A percentile compares a stretch with the other conserved stretches of the same genome.
Evolutionary conservation across 2,113 vertebrate genomes (phyloP).

Genomic region (Micromys minutus): DNA sequence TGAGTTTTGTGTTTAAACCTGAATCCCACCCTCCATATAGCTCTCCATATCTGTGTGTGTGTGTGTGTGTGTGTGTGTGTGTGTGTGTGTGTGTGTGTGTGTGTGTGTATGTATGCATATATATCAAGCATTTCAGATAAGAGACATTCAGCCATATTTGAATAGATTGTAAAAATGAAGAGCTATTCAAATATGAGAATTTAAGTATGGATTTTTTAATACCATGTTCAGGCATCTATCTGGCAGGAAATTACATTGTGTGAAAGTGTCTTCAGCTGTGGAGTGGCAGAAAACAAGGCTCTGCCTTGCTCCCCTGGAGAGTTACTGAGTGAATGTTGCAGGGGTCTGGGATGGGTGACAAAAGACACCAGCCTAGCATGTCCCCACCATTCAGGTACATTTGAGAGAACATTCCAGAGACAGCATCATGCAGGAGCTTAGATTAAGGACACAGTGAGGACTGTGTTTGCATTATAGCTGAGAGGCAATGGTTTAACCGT

Average conservation of each 20-base stretch:
- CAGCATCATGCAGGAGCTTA: background rate
- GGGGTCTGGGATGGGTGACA: background rate
- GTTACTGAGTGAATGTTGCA: fast-evolving
- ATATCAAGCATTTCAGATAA: background rate
- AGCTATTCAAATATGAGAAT: background rate
- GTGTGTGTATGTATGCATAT: background rate
- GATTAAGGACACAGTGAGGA: background rate
- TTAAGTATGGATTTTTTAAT: background rate
- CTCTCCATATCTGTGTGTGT: too few species aligned
- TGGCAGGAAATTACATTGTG: background rate
- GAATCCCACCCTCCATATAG: background rate
- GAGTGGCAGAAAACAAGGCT: too few species aligned
- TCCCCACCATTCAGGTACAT: fast-evolving
- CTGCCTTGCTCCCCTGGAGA: background rate
- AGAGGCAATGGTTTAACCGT: background rate
- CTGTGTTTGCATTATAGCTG: too few species aligned
- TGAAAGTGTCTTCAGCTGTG: background rate
- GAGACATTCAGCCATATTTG: background rate
- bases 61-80: too few species aligned
- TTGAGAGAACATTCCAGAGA: too few species aligned
- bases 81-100: background rate
- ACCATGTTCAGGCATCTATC: background rate
- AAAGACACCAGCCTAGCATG: too few species aligned
- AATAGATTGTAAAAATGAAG: background rate
- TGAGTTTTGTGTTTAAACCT: background rate